These are phyloP conservation scores for Podarcis cretensis DNA, from an alignment of 2,113 vertebrate genomes.

Conservation along the genomic window DNA sequence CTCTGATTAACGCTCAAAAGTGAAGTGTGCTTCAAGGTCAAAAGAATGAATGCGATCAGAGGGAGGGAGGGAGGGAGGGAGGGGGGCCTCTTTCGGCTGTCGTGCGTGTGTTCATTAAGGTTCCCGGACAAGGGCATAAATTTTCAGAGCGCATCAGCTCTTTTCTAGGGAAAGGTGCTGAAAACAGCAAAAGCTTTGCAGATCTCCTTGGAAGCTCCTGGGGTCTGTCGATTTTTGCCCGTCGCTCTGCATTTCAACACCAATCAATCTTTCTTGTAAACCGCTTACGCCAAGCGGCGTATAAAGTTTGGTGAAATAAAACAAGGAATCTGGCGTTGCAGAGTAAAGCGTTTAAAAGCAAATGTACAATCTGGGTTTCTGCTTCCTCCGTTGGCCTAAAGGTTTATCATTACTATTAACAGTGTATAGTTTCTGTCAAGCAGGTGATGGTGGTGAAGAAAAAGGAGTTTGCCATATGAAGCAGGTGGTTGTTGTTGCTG, in stretches of 20 bases:
- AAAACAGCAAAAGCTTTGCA: neutral
- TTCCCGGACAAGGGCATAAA: conserved; percentile 17
- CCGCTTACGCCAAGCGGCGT: no score
- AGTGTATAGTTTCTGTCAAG: neutral
- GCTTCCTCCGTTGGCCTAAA: neutral
- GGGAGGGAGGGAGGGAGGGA: neutral
- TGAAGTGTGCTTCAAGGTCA: neutral
- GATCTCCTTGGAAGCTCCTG: neutral
- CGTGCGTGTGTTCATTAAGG: conserved; percentile 3
- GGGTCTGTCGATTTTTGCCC: neutral
- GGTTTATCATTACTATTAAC: neutral
- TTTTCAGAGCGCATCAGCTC: neutral
- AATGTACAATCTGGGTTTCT: neutral
- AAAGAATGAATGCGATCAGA: neutral
- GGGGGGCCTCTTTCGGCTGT: neutral
- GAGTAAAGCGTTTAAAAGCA: neutral
- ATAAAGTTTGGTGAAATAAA: no score
- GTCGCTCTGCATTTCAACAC: no score
- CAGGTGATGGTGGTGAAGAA: no score
- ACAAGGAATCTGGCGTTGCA: neutral
- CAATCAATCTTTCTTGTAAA: no score
- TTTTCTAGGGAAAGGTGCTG: neutral
- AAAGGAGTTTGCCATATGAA: no score
- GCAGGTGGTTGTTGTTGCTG: no score
- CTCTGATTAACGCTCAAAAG: conserved; percentile 10